Conservation (phyloP, 1,140 invertebrate species). For the Zaprionus gabonicus region DNA sequence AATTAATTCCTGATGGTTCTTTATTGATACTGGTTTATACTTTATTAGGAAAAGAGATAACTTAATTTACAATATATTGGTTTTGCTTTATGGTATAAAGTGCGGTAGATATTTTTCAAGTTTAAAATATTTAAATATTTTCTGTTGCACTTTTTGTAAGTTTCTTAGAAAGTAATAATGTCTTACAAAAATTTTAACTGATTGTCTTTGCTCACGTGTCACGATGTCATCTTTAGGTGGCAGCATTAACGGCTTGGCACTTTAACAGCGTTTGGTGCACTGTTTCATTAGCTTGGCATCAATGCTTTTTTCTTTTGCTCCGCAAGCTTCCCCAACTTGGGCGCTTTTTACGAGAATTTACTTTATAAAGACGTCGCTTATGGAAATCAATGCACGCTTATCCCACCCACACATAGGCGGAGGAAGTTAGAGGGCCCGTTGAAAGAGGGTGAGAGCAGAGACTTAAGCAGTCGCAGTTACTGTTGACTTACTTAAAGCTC, state of each 20-base stretch:
- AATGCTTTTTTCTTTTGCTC: constrained; percentile 35
- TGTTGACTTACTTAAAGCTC: constrained; percentile 40
- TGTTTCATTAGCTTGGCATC: constrained; percentile 74
- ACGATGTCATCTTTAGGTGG: constrained; percentile 3
- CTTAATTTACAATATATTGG: too few species aligned
- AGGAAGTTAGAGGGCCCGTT: not conserved
- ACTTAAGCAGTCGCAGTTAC: constrained; percentile 31
- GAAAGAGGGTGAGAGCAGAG: not conserved
- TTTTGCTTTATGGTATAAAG: too few species aligned
- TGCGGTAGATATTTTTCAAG: not conserved
- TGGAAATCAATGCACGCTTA: constrained; percentile 55
- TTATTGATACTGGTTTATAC: too few species aligned
- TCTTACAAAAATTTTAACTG: too few species aligned
- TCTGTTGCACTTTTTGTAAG: not conserved
- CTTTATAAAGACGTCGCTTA: constrained; percentile 45
- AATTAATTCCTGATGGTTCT: too few species aligned
- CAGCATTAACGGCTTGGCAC: not conserved
- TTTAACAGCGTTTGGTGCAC: constrained; percentile 51
- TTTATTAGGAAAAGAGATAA: too few species aligned
- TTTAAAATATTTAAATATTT: not conserved
- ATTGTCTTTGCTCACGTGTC: not conserved
- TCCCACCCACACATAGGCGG: constrained; percentile 11
- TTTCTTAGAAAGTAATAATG: not conserved
- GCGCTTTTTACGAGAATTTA: constrained; percentile 60
- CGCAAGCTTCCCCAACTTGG: constrained; percentile 40